A percentile compares a stretch with the other conserved stretches of the same genome.
phyloP scores from a whole-genome alignment of 2,113 vertebrate genomes.

The Notarius quadriscutis region DNA sequence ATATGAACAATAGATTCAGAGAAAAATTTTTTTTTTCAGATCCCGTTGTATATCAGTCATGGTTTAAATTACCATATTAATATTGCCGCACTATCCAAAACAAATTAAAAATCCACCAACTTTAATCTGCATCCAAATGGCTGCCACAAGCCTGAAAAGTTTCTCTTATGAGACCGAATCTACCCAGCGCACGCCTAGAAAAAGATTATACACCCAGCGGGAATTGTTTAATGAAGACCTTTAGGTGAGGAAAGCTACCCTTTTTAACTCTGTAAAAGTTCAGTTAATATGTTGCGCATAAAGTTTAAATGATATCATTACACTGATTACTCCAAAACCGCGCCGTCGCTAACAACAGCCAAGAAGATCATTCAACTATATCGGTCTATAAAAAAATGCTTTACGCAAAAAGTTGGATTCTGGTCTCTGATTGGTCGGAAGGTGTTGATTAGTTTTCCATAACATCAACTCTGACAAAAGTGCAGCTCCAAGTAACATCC shows the following conservation, averaged over 20 bases:
- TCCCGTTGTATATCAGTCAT: background rate
- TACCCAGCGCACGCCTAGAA: background rate
- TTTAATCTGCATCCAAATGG: conserved; percentile 15
- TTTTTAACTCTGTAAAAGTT: background rate
- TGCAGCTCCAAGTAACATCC: too few relatives aligned
- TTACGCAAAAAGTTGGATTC: too few relatives aligned
- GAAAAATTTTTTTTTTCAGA: background rate
- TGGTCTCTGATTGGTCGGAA: background rate
- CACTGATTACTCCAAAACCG: background rate
- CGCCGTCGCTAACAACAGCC: background rate
- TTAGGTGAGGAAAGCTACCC: background rate
- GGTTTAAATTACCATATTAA: background rate
- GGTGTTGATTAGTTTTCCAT: background rate
- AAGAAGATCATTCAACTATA: background rate
- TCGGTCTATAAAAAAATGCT: background rate
- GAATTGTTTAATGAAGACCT: background rate
- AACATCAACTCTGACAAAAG: too few relatives aligned
- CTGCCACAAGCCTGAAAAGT: background rate
- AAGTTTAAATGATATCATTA: background rate
- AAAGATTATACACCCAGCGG: too few relatives aligned
- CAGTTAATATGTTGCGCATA: background rate
- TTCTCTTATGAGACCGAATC: background rate
- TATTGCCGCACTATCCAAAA: background rate
- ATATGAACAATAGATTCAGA: background rate
- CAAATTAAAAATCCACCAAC: background rate